Evolutionary conservation across 2,113 vertebrate species (phyloP).

Genomic region (Pygoscelis adeliae): DNA sequence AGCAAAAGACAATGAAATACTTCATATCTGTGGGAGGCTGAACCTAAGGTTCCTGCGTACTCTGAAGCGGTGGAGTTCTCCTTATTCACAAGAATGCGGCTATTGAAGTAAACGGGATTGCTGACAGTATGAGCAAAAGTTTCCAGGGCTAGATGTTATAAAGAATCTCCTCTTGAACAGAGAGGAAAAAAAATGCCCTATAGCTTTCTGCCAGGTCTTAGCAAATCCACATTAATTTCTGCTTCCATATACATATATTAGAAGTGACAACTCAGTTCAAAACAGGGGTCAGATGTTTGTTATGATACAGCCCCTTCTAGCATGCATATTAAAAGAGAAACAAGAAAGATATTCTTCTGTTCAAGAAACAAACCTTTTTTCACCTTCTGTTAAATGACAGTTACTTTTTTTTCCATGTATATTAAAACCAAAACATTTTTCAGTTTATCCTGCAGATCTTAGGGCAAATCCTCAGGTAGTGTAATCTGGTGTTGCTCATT

Average conservation of each 20-base stretch:
- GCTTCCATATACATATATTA: neutral
- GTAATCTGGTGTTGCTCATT: neutral
- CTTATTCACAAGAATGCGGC: neutral
- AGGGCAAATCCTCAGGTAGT: neutral
- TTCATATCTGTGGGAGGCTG: neutral
- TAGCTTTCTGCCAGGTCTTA: constrained; percentile 28
- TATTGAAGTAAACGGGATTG: neutral
- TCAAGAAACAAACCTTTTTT: neutral
- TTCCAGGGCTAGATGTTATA: constrained; percentile 31
- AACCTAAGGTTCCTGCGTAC: neutral
- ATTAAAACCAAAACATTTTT: neutral
- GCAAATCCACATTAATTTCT: neutral
- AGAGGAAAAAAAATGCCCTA: constrained; percentile 15
- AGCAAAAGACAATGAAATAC: neutral
- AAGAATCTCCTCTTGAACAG: constrained; percentile 23
- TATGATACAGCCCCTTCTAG: neutral
- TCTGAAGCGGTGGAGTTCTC: neutral
- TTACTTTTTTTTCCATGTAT: neutral
- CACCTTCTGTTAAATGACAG: neutral
- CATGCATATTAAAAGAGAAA: neutral
- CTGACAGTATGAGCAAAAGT: constrained; percentile 5
- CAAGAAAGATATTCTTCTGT: neutral
- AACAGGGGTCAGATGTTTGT: neutral
- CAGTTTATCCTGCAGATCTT: neutral
- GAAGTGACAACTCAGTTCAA: neutral